Conservation (phyloP, 2,113 vertebrate genomes). For the Calypte anna region DNA sequence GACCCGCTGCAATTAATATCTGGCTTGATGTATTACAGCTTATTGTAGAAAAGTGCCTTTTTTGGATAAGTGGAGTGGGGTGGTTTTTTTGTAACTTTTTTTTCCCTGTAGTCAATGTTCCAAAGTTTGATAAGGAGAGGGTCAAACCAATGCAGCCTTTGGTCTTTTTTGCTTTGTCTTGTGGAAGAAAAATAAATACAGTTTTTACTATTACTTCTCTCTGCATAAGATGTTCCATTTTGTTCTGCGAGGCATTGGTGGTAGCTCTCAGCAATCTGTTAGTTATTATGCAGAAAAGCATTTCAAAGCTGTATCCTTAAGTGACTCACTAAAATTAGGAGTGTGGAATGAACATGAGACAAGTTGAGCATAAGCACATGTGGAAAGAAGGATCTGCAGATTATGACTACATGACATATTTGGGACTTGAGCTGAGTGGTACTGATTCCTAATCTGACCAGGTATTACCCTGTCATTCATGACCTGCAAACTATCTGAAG, state of each 20-base stretch:
- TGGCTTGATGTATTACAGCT: neutral
- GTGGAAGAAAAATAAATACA: neutral
- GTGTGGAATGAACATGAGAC: neutral
- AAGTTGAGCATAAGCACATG: neutral
- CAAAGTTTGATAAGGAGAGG: neutral
- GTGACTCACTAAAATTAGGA: neutral
- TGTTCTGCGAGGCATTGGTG: neutral
- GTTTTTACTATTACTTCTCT: neutral
- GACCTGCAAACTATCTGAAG: neutral
- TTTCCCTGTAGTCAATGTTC: neutral
- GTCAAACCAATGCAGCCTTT: neutral
- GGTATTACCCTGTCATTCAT: neutral
- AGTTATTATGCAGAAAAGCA: neutral
- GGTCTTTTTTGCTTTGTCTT: neutral
- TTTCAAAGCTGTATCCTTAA: neutral
- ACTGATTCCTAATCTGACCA: neutral
- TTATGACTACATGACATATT: neutral
- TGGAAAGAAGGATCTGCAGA: neutral
- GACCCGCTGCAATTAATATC: neutral
- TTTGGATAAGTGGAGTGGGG: neutral
- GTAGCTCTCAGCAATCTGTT: neutral
- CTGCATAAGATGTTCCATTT: neutral
- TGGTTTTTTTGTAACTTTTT: neutral
- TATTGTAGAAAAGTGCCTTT: constrained; percentile 5
- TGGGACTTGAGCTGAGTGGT: neutral